Conservation (phyloP, 2,113 vertebrate genomes). For the Eretmodus cyanostictus region DNA sequence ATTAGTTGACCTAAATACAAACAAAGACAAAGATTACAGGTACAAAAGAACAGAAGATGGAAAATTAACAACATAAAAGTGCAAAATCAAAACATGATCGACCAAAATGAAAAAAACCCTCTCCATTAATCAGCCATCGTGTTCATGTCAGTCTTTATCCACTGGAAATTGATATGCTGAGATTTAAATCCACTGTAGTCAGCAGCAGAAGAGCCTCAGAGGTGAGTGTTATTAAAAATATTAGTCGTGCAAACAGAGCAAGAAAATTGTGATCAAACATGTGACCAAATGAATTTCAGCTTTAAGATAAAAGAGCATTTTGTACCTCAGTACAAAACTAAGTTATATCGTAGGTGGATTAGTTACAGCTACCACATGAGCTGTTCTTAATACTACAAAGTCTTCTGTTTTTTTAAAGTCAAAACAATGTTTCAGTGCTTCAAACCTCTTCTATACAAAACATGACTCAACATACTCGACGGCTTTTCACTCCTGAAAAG, state of each 20-base stretch:
- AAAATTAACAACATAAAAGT: neutral
- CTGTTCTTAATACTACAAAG: neutral
- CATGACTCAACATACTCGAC: neutral
- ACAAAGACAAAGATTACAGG: neutral
- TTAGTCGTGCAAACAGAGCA: neutral
- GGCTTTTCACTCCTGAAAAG: neutral
- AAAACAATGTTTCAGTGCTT: neutral
- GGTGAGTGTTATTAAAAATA: neutral
- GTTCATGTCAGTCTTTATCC: neutral
- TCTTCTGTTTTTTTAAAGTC: too few relatives aligned
- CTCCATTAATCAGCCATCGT: neutral
- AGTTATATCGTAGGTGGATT: neutral
- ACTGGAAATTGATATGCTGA: neutral
- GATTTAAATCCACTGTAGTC: conserved; percentile 30
- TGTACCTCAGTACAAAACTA: neutral
- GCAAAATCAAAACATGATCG: neutral
- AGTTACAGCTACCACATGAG: neutral
- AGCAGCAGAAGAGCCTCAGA: neutral
- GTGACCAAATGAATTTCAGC: neutral
- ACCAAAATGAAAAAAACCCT: neutral
- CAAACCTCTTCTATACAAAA: neutral
- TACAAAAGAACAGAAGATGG: neutral
- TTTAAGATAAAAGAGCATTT: neutral
- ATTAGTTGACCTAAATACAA: neutral
- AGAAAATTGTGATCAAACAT: neutral